Conservation (phyloP, 2,797 vertebrate species). For the Pampus argenteus region DNA sequence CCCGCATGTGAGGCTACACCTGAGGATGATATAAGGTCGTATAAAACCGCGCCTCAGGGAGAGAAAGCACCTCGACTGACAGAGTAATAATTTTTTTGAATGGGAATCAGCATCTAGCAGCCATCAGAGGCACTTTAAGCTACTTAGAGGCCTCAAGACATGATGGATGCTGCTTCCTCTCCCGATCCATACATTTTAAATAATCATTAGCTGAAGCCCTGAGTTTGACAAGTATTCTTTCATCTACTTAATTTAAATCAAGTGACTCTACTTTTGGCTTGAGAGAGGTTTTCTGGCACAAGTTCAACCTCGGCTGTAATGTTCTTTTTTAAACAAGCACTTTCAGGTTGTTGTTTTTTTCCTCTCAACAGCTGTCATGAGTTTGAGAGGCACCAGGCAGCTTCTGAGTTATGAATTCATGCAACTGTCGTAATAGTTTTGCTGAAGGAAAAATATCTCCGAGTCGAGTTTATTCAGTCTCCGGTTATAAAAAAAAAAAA, state of each 20-base stretch:
- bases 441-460: no score
- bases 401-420: neutral
- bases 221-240: neutral
- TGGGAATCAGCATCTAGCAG: no score
- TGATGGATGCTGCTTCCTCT: no score
- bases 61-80: no score
- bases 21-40: no score
- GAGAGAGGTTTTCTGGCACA: neutral
- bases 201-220: neutral
- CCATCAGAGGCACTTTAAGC: no score
- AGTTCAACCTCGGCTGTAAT: constrained; percentile 1
- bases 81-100: no score
- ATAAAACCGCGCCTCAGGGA: no score
- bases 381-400: neutral
- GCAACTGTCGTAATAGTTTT: neutral
- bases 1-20: no score
- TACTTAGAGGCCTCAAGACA: no score
- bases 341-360: no score
- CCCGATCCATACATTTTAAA: neutral
- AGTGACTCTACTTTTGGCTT: neutral
- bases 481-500: neutral
- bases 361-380: neutral
- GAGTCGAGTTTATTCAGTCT: neutral
- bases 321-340: neutral
- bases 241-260: neutral